Conservation (phyloP, 2,888 invertebrate genomes). For the Darwinula stevensoni region DNA sequence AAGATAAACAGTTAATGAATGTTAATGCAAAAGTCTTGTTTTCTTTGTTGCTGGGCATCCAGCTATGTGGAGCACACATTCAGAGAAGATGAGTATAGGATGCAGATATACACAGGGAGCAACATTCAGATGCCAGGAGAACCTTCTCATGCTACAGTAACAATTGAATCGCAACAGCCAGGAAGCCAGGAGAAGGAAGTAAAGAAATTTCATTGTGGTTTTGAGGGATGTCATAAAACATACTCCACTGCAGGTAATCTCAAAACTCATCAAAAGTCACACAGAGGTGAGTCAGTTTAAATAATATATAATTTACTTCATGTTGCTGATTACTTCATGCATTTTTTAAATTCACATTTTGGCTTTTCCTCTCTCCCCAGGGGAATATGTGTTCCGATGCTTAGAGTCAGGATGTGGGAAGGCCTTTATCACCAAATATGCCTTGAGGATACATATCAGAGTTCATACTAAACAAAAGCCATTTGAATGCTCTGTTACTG, state of each 20-base stretch:
- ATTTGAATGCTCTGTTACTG: conserved; percentile 48
- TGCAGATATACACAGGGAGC: conserved; percentile 35
- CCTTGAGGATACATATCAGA: conserved; percentile 70
- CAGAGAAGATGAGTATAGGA: conserved; percentile 31
- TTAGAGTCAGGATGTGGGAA: conserved; percentile 60
- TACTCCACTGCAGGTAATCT: conserved; percentile 83
- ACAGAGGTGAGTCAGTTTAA: conserved; percentile 36
- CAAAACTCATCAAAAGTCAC: conserved; percentile 79
- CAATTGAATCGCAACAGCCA: conserved; percentile 30
- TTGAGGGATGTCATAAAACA: conserved; percentile 53
- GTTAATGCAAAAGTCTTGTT: no score
- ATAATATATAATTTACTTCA: conserved; percentile 5
- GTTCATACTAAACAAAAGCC: conserved; percentile 81
- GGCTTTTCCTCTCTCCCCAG: conserved; percentile 24
- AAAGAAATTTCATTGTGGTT: conserved; percentile 56
- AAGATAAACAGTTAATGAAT: no score
- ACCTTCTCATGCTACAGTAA: conserved; percentile 33
- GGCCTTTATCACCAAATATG: conserved; percentile 77
- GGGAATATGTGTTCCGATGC: conserved; percentile 79
- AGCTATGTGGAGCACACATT: conserved; percentile 37
- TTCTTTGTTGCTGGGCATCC: conserved; percentile 12
- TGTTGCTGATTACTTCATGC: conserved; percentile 6
- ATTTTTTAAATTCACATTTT: no score
- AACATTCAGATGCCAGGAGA: conserved; percentile 29
- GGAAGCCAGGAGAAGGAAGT: conserved; percentile 25